Percentiles rank a stretch among this genome's conserved stretches.
phyloP scores from a whole-genome alignment of 30 jellyfish, hydroid and myxozoan genomes.

The Chironex yamaguchii region DNA sequence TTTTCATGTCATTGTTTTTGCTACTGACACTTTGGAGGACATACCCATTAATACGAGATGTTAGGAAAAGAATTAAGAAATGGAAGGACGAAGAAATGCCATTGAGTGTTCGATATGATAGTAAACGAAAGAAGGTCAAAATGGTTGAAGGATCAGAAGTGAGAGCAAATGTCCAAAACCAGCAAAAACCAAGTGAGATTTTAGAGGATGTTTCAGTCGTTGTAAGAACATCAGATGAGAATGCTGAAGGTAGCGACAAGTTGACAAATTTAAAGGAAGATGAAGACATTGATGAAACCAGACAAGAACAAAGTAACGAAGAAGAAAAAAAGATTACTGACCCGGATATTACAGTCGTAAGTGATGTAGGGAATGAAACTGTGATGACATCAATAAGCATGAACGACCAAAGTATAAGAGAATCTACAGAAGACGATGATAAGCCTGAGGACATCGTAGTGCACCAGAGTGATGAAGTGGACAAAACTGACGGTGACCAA shows the following conservation, averaged over 20 bases:
- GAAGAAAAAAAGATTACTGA: neutral
- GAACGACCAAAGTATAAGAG: neutral
- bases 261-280: too few species aligned
- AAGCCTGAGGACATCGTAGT: neutral
- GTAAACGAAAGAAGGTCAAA: too few species aligned
- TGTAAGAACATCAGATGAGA: too few species aligned
- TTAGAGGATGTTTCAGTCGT: too few species aligned
- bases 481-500: neutral
- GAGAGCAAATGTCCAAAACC: too few species aligned
- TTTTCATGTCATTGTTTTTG: constrained; percentile 39
- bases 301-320: neutral
- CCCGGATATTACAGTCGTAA: neutral
- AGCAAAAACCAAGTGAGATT: too few species aligned
- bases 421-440: neutral
- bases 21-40: constrained; percentile 79
- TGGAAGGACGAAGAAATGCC: neutral
- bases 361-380: neutral
- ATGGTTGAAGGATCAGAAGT: too few species aligned
- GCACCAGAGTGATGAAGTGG: neutral
- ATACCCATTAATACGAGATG: constrained; percentile 70
- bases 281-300: too few species aligned
- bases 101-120: too few species aligned
- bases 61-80: constrained; percentile 10
- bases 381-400: neutral
- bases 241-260: too few species aligned